phyloP scores from a whole-genome alignment of 2,888 invertebrate genomes.

The Eupithecia subumbrata region DNA sequence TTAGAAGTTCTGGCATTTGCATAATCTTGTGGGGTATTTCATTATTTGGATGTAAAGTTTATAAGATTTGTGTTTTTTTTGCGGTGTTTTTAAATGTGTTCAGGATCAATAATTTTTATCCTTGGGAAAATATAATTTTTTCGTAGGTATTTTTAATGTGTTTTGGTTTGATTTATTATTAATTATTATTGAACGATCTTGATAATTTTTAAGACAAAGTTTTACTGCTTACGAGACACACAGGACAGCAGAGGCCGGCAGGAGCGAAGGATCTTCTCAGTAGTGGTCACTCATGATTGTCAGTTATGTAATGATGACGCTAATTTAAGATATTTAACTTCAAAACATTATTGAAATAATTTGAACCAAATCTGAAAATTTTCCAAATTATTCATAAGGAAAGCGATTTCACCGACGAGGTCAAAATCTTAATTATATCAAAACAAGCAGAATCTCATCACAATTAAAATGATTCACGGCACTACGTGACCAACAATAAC shows the following conservation, averaged over 20 bases:
- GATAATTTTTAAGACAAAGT: too few relatives aligned
- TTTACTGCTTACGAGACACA: too few relatives aligned
- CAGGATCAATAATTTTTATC: too few relatives aligned
- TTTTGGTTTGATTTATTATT: too few relatives aligned
- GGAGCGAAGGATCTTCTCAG: background rate
- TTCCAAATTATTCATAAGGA: background rate
- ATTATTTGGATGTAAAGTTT: background rate
- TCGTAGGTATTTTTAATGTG: too few relatives aligned
- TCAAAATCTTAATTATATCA: conserved; percentile 19
- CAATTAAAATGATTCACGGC: conserved; percentile 39
- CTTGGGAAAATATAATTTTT: too few relatives aligned
- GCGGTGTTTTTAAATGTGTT: background rate
- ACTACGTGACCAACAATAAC: conserved; percentile 50
- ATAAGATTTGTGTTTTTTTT: background rate
- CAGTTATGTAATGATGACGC: background rate
- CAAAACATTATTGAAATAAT: background rate
- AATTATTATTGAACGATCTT: too few relatives aligned
- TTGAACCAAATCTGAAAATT: background rate
- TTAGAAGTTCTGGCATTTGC: conserved; percentile 18
- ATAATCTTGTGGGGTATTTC: conserved; percentile 1
- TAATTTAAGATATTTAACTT: background rate
- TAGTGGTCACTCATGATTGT: background rate
- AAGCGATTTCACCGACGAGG: conserved; percentile 1
- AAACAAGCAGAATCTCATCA: conserved; percentile 36
- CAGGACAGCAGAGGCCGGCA: background rate